These are phyloP conservation scores for Andinoacara biseriatus DNA, from an alignment of 2,113 vertebrate species.

Conservation along the genomic window DNA sequence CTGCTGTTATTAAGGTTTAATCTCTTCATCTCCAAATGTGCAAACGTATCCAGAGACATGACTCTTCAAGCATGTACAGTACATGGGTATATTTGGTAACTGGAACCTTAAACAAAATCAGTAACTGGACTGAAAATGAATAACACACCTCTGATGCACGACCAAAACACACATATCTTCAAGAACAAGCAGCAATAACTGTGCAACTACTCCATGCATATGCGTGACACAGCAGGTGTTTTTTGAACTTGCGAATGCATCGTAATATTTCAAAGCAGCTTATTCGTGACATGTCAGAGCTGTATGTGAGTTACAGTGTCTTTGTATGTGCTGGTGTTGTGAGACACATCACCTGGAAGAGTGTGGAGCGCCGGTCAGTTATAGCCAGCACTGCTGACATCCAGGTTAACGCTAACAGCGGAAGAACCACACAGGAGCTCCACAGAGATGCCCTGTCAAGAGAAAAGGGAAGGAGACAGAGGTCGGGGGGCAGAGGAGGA, in stretches of 20 bases:
- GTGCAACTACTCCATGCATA: neutral
- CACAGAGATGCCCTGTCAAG: slow-evolving; percentile 75
- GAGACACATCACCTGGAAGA: slow-evolving; percentile 86
- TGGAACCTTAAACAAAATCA: neutral
- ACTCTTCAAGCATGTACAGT: neutral
- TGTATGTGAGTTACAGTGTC: neutral
- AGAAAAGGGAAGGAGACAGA: slow-evolving; percentile 1
- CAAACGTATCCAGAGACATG: neutral
- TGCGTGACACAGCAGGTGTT: neutral
- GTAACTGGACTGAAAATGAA: neutral
- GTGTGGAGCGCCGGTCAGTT: slow-evolving; percentile 94
- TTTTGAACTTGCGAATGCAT: neutral
- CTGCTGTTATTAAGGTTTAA: neutral
- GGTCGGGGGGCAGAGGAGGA: slow-evolving; percentile 3
- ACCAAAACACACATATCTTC: neutral
- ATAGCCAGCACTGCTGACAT: slow-evolving; percentile 99
- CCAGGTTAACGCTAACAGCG: slow-evolving; percentile 97
- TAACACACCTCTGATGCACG: too few relatives aligned
- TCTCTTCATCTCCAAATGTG: neutral
- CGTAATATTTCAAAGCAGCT: neutral
- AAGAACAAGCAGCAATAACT: neutral
- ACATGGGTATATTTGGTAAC: neutral
- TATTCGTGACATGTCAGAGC: neutral
- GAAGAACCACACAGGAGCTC: slow-evolving; percentile 84
- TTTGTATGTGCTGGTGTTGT: neutral